These are phyloP conservation scores for Lasiommata megera DNA, from an alignment of 2,888 invertebrate genomes.

Conservation along the genomic window DNA sequence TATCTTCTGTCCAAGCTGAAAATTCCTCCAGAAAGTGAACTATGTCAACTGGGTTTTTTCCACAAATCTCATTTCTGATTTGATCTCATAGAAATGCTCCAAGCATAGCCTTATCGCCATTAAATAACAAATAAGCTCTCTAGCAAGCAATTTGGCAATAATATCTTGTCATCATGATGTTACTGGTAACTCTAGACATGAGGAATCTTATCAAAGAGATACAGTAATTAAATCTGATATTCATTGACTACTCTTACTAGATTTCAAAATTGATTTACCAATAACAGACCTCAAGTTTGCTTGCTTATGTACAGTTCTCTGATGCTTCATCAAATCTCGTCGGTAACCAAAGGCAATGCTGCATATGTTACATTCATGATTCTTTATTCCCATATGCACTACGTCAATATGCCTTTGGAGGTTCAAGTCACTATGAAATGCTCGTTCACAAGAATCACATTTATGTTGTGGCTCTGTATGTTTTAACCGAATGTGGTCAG, in stretches of 20 bases:
- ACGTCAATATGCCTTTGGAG: constrained; percentile 1
- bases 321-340: neutral
- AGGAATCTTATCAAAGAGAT: too few relatives aligned
- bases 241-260: neutral
- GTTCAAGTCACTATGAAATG: neutral
- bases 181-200: too few relatives aligned
- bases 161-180: too few relatives aligned
- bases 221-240: neutral
- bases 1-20: too few relatives aligned
- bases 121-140: too few relatives aligned
- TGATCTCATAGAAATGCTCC: too few relatives aligned
- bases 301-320: neutral
- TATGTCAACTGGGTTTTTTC: too few relatives aligned
- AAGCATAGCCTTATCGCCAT: too few relatives aligned
- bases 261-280: neutral
- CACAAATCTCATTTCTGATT: too few relatives aligned
- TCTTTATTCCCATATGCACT: neutral
- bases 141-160: too few relatives aligned
- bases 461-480: neutral
- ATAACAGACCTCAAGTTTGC: neutral
- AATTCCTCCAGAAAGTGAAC: too few relatives aligned
- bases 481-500: neutral
- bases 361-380: neutral
- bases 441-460: neutral
- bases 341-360: neutral